Conservation (phyloP, 2,113 vertebrate genomes). For the Nothocercus julius region DNA sequence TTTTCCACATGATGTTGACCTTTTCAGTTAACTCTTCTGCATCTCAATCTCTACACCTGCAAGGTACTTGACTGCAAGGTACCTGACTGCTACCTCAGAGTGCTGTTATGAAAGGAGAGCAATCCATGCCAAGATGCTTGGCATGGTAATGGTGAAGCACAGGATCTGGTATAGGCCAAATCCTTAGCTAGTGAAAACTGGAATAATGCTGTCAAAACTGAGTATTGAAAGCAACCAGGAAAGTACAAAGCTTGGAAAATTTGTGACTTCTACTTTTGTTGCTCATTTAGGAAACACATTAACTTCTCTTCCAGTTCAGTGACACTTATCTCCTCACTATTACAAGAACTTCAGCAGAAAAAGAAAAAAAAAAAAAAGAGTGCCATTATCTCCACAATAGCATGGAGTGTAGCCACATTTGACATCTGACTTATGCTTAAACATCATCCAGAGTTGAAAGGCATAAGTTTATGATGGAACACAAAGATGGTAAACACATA, state of each 20-base stretch:
- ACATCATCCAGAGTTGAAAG: not conserved
- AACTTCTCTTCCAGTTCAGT: not conserved
- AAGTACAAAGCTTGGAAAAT: not conserved
- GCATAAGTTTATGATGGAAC: conserved; percentile 10
- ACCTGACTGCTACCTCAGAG: not conserved
- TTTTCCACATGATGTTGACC: rapidly evolving
- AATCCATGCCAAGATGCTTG: rapidly evolving
- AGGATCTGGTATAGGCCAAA: not conserved
- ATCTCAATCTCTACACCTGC: not conserved
- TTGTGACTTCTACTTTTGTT: not conserved
- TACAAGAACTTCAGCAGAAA: not conserved
- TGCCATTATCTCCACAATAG: not conserved
- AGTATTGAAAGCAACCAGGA: not conserved
- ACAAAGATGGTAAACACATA: conserved; percentile 24
- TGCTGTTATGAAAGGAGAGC: not conserved
- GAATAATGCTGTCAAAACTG: rapidly evolving
- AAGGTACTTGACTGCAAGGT: not conserved
- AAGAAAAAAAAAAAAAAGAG: not conserved
- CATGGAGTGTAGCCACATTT: not conserved
- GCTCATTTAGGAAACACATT: not conserved
- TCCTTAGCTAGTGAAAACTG: not conserved
- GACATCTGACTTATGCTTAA: conserved; percentile 24
- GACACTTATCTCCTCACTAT: not conserved
- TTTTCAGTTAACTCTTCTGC: not conserved
- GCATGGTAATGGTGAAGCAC: not conserved